These are phyloP conservation scores for Clanis bilineata DNA, from an alignment of 2,888 invertebrate genomes.

Conservation along the genomic window DNA sequence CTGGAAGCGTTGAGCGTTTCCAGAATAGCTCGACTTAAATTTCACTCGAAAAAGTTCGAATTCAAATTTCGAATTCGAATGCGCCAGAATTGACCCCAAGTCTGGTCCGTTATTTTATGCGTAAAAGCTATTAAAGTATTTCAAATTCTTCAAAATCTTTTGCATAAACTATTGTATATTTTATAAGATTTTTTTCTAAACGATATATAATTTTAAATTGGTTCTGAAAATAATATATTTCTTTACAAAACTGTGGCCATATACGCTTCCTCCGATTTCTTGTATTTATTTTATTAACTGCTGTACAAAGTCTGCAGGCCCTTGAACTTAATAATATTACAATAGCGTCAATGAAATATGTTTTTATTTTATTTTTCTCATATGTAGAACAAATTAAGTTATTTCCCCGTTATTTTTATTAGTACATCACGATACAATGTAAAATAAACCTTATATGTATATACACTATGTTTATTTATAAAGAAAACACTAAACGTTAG, in stretches of 20 bases:
- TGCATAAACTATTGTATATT: not conserved
- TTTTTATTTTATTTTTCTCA: slow-evolving; percentile 27
- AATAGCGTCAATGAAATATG: slow-evolving; percentile 11
- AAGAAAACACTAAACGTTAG: slow-evolving; percentile 31
- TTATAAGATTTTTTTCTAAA: not conserved
- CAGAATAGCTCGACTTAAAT: too few species aligned
- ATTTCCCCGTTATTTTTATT: slow-evolving; percentile 23
- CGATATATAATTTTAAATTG: not conserved
- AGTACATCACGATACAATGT: not conserved
- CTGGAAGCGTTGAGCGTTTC: too few species aligned
- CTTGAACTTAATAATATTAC: slow-evolving; percentile 14
- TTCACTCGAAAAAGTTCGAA: too few species aligned
- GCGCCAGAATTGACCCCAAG: too few species aligned
- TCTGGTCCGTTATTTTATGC: too few species aligned
- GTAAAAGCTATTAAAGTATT: too few species aligned
- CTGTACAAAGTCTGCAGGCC: not conserved
- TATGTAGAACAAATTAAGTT: slow-evolving; percentile 36
- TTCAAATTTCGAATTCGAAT: too few species aligned
- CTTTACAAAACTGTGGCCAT: not conserved
- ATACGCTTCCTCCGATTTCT: not conserved
- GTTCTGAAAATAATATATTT: not conserved
- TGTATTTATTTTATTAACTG: not conserved
- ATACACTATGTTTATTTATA: slow-evolving; percentile 41
- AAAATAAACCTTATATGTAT: slow-evolving; percentile 39
- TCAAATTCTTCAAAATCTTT: too few species aligned